Evolutionary conservation across 2,888 invertebrate genomes (phyloP).

Genomic region (Agrenia bidenticulata): DNA sequence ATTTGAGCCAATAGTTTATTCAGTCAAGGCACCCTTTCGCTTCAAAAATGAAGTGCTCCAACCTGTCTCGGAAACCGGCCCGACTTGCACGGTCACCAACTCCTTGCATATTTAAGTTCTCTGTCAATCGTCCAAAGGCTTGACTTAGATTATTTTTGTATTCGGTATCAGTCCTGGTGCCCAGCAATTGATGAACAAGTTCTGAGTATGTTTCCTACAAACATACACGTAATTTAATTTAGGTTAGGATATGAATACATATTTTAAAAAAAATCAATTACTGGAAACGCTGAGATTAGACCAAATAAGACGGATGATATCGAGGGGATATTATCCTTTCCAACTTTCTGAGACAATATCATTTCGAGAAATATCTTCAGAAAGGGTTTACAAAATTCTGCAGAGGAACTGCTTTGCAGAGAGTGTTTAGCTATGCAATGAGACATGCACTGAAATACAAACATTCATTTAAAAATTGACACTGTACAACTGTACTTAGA

Average conservation of each 20-base stretch:
- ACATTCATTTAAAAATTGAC: no score
- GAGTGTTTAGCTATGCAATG: constrained; percentile 44
- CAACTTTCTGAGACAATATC: constrained; percentile 66
- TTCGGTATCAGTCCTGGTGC: constrained; percentile 39
- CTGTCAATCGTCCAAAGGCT: constrained; percentile 47
- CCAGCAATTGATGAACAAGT: constrained; percentile 46
- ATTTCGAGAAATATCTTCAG: constrained; percentile 64
- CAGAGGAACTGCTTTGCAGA: constrained; percentile 38
- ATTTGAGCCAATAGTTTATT: neutral
- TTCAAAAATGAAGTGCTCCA: constrained; percentile 50
- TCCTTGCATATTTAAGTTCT: constrained; percentile 43
- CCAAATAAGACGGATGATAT: constrained; percentile 66
- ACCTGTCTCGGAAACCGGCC: constrained; percentile 45
- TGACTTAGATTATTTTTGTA: constrained; percentile 38
- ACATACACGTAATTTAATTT: neutral
- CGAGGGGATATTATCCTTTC: constrained; percentile 64
- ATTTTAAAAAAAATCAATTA: constrained; percentile 50
- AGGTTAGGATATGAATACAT: no score
- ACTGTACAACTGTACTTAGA: no score
- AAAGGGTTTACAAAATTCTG: constrained; percentile 47
- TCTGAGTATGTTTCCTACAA: constrained; percentile 46
- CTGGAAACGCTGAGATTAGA: constrained; percentile 68
- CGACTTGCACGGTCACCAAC: constrained; percentile 51
- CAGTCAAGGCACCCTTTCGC: constrained; percentile 50
- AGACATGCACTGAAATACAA: constrained; percentile 33